phyloP scores from a whole-genome alignment of 2,113 vertebrate genomes.

The Poecilia latipinna region DNA sequence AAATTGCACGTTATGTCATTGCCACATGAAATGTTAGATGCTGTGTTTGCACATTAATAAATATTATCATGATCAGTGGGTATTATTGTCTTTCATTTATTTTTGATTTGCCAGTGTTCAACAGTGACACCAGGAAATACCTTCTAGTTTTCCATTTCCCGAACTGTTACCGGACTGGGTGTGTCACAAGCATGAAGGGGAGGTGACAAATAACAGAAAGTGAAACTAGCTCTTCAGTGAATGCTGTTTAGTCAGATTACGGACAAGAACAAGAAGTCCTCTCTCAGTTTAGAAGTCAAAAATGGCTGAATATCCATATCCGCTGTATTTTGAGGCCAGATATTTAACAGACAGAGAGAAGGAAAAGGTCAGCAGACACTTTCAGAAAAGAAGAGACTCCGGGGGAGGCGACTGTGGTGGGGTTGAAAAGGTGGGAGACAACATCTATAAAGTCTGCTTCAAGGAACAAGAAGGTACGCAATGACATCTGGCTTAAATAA shows the following conservation, averaged over 20 bases:
- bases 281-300: not conserved
- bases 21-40: too few species aligned
- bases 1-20: too few species aligned
- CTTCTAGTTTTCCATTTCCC: not conserved
- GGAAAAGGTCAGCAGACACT: slow-evolving; percentile 53
- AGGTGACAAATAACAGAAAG: slow-evolving; percentile 3
- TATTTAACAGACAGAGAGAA: slow-evolving; percentile 37
- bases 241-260: not conserved
- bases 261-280: not conserved
- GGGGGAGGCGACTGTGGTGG: slow-evolving; percentile 65
- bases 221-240: not conserved
- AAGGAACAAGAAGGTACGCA: slow-evolving; percentile 50
- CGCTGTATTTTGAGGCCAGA: slow-evolving; percentile 59
- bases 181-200: not conserved
- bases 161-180: not conserved
- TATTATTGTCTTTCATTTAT: not conserved
- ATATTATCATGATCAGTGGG: too few species aligned
- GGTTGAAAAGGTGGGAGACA: slow-evolving; percentile 26
- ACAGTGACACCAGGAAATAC: not conserved
- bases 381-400: slow-evolving; percentile 56
- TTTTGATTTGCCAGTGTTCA: not conserved
- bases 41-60: too few species aligned
- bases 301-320: slow-evolving; percentile 55
- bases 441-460: slow-evolving; percentile 61
- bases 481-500: not conserved